Base-by-base conservation (phyloP, 35 echinoderm and acorn worm species). In the Ptychodera flava region DNA sequence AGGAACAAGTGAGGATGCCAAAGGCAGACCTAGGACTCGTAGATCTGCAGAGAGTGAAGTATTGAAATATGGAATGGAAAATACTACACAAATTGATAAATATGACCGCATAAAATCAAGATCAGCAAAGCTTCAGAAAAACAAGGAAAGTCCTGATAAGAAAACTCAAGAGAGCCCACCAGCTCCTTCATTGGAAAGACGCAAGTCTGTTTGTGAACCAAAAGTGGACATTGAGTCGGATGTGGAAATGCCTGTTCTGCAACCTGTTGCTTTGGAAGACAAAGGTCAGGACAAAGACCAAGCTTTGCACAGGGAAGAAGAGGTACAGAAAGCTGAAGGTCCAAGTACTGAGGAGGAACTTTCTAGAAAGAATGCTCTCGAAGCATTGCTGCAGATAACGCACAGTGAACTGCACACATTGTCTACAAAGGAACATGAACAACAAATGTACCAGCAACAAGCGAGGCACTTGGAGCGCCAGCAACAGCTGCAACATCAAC, bases 311-410 rank as follows among this genome's bases (percentile, higher is more conserved):
- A 64, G 22, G 22, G 22, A 64, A 64, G 45, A 64, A 64, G 22
- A 22, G 6, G 22, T 6, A 22, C 6, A 12, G 6, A 22, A 12
- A 22, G 22, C 45, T 12, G 45, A 64, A 22, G 22, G 22, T 22
- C 6, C 22, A 22, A 64, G 6, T 64, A 22, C 45, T 22, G 6
- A 94, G 82, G 92, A 94, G 22, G 80, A 37, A 36, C 45, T 83
- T 16, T 87, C 85, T 16, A 94, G 94, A 38, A 87, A 99, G 78
- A 87, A 97, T 36, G 96, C 96, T 30, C 34, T 99, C 0, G 96
- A 99, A 79, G 96, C 96, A 30, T 84, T 99, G 38, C 80, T 99
- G 28, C 90, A 94, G 35, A 99, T 99, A 33, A 94, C 93, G 29
- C 90, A 88, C 80, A 90, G 88, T 30, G 96, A 99, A 76, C 78